Conservation (phyloP, 2,797 vertebrate species). For the Pterois miles region DNA sequence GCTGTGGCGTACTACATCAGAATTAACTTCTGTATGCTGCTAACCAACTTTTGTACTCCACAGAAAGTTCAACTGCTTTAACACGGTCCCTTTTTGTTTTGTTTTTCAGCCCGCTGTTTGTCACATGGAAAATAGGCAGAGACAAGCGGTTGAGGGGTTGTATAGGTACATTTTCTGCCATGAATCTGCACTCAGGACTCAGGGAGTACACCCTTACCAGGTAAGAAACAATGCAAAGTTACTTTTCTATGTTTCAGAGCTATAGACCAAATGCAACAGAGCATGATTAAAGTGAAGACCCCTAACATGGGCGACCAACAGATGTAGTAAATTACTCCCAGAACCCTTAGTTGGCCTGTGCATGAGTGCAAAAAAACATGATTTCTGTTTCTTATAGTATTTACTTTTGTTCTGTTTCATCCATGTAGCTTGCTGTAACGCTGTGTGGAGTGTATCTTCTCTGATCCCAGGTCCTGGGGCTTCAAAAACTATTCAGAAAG, state of each 20-base stretch:
- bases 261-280: background rate
- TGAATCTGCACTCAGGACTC: conserved; percentile 99
- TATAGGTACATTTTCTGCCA: conserved; percentile 99
- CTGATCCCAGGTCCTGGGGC: background rate
- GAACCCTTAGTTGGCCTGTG: background rate
- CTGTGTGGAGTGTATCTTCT: background rate
- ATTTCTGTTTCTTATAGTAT: background rate
- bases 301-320: background rate
- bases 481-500: conserved; percentile 1
- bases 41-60: background rate
- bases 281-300: background rate
- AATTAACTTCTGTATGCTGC: background rate
- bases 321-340: background rate
- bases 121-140: conserved; percentile 99
- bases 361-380: background rate
- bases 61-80: background rate
- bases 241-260: background rate
- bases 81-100: conserved; percentile 6
- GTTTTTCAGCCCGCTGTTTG: conserved; percentile 95
- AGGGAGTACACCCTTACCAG: conserved; percentile 99
- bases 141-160: conserved; percentile 99
- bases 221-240: conserved; percentile 77
- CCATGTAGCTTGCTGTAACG: background rate
- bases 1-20: background rate
- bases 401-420: conserved; percentile 7